Evolutionary conservation across 2,113 vertebrate genomes (phyloP).

Genomic region (Oncorhynchus clarkii): DNA sequence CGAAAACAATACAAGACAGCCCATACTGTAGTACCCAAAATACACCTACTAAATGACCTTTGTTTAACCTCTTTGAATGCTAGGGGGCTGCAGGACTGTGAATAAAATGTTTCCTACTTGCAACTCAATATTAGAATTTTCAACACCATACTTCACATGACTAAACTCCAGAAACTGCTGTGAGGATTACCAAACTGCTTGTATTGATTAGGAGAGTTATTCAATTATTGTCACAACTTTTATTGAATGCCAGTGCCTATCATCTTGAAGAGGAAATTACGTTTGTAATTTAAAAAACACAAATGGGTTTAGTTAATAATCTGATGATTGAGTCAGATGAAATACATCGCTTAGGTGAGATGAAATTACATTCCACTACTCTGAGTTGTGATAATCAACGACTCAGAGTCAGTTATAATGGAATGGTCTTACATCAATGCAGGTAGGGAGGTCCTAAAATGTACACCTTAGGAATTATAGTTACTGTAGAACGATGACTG

Average conservation of each 20-base stretch:
- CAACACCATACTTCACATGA: neutral
- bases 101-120: neutral
- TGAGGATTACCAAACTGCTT: neutral
- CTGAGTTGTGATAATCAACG: neutral
- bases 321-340: too few species aligned
- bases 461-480: neutral
- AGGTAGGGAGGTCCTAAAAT: too few species aligned
- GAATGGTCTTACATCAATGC: too few species aligned
- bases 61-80: neutral
- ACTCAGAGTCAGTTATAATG: neutral
- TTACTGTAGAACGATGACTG: neutral
- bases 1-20: conserved; percentile 23
- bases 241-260: too few species aligned
- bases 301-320: too few species aligned
- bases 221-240: too few species aligned
- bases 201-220: too few species aligned
- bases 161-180: neutral
- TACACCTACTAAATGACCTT: conserved; percentile 16
- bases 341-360: too few species aligned
- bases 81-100: neutral
- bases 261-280: too few species aligned
- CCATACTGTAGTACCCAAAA: neutral
- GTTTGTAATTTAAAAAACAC: too few species aligned
- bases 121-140: neutral
- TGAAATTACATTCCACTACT: too few species aligned